phyloP scores from a whole-genome alignment of 2,113 vertebrate genomes.

The Gymnarchus niloticus region DNA sequence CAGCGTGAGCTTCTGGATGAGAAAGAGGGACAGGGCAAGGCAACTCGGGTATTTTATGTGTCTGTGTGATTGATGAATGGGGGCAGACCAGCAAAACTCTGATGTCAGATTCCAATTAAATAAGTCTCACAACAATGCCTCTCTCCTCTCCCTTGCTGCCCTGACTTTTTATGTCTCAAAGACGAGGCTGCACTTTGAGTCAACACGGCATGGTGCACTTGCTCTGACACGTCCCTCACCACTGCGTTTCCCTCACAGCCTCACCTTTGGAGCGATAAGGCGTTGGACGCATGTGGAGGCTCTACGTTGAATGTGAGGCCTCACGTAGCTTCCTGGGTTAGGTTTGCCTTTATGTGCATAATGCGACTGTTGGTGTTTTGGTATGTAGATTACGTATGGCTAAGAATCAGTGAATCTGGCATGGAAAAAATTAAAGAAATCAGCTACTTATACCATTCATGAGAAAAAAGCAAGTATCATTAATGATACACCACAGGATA shows the following conservation, averaged over 20 bases:
- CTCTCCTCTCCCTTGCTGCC: conserved; percentile 22
- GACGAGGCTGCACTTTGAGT: conserved; percentile 64
- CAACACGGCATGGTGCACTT: not conserved
- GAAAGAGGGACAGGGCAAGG: conserved; percentile 34
- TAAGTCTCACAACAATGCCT: conserved; percentile 56
- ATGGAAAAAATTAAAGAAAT: not conserved
- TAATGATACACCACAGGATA: conserved; percentile 6
- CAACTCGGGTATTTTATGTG: conserved; percentile 52
- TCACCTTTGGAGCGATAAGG: too few species aligned
- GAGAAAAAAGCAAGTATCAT: not conserved
- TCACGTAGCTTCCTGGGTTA: not conserved
- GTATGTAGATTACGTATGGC: not conserved
- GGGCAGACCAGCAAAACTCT: conserved; percentile 48
- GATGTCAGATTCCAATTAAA: conserved; percentile 66
- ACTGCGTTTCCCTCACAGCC: not conserved
- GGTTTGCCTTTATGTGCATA: not conserved
- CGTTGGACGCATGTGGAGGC: too few species aligned
- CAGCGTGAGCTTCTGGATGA: conserved; percentile 13
- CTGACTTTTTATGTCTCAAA: conserved; percentile 51
- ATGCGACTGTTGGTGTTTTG: too few species aligned
- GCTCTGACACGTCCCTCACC: not conserved
- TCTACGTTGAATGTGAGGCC: too few species aligned
- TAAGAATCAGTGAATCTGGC: too few species aligned
- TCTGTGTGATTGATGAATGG: conserved; percentile 39
- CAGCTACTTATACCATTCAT: not conserved